Evolutionary conservation across 2,113 vertebrate species (phyloP).

Genomic region (Sander lucioperca): DNA sequence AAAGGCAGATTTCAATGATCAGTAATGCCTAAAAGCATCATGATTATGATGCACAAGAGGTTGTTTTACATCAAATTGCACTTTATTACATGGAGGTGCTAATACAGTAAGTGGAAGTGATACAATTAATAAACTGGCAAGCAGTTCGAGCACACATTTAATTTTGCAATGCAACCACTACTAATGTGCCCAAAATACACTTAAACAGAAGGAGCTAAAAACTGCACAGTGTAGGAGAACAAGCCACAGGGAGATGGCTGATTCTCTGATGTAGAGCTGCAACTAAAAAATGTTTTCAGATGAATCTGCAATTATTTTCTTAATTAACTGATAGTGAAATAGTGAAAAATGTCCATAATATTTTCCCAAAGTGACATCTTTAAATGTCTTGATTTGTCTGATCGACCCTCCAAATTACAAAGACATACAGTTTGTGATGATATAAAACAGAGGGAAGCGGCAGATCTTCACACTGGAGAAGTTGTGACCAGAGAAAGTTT

Average conservation of each 20-base stretch:
- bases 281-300: background rate
- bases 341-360: background rate
- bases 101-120: background rate
- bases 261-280: background rate
- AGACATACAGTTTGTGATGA: background rate
- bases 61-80: constrained; percentile 20
- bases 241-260: background rate
- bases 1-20: background rate
- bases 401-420: background rate
- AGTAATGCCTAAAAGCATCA: background rate
- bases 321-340: background rate
- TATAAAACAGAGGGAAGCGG: background rate
- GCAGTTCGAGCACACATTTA: background rate
- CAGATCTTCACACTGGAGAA: background rate
- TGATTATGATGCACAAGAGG: background rate
- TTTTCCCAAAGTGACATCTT: background rate
- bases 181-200: background rate
- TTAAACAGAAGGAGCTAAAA: background rate
- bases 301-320: background rate
- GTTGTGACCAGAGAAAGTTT: background rate
- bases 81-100: background rate
- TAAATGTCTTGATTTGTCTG: background rate
- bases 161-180: background rate
- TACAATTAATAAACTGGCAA: constrained; percentile 1
- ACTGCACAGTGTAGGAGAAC: background rate